A percentile compares a stretch with the other conserved stretches of the same genome.
phyloP scores from a whole-genome alignment of 2,888 invertebrate genomes.

The Priocnemis perturbator region DNA sequence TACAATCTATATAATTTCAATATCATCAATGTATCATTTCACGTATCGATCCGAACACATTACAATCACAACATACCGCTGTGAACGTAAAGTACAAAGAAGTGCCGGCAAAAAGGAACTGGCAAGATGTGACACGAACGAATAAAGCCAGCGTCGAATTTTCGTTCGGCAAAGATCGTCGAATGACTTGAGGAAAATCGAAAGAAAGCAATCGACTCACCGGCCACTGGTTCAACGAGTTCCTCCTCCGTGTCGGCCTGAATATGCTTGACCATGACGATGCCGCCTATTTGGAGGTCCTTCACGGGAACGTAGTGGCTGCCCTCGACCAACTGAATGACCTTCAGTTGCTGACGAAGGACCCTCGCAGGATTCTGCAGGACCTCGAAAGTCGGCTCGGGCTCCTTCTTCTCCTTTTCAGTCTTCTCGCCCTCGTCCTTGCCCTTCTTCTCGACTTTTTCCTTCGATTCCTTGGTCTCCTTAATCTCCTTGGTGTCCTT shows the following conservation, averaged over 20 bases:
- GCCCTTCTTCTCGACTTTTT: conserved; percentile 72
- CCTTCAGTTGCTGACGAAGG: conserved; percentile 92
- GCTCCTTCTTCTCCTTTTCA: conserved; percentile 81
- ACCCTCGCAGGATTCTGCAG: conserved; percentile 96
- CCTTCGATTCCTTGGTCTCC: conserved; percentile 75
- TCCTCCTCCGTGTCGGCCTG: conserved; percentile 88
- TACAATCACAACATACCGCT: no score
- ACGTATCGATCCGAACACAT: no score
- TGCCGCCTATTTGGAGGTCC: conserved; percentile 95
- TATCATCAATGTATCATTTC: no score
- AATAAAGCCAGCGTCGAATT: no score
- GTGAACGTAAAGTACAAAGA: no score
- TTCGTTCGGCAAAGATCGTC: no score
- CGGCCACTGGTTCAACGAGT: conserved; percentile 93
- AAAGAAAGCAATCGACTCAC: conserved; percentile 61
- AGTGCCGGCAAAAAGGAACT: no score
- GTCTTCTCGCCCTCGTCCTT: conserved; percentile 77
- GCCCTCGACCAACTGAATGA: conserved; percentile 87
- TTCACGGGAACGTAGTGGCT: conserved; percentile 91
- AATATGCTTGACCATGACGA: conserved; percentile 93
- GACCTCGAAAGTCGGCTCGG: conserved; percentile 94
- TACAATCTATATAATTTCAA: no score
- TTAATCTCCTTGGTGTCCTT: conserved; percentile 76
- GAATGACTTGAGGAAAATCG: no score
- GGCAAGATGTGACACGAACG: no score